Conservation (phyloP, 92 coral and sea anemone species). For the Epizoanthus stellaris region DNA sequence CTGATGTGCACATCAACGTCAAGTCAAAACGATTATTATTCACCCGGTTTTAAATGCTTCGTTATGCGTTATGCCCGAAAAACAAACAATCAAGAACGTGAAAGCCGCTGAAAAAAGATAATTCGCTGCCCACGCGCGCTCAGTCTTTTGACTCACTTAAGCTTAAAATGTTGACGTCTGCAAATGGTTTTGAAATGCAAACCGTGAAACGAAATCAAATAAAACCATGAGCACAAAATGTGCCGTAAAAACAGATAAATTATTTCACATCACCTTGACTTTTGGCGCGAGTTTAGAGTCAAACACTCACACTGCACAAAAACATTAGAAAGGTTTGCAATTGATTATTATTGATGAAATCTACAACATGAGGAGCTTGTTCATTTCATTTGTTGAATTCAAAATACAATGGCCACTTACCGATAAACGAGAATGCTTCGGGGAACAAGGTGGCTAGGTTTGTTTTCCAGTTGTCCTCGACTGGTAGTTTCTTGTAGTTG, state of each 20-base stretch:
- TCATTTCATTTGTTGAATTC: slow-evolving; percentile 10
- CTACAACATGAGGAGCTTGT: slow-evolving; percentile 19
- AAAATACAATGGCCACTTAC: slow-evolving; percentile 66
- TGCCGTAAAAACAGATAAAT: slow-evolving; percentile 15
- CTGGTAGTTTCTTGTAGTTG: slow-evolving; percentile 96
- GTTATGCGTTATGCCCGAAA: slow-evolving; percentile 9
- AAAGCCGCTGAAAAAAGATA: slow-evolving; percentile 8
- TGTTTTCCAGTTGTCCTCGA: slow-evolving; percentile 96
- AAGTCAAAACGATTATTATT: not conserved
- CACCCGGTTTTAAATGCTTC: slow-evolving; percentile 20
- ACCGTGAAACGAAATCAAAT: slow-evolving; percentile 8
- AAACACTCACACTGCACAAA: not conserved
- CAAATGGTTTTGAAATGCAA: not conserved
- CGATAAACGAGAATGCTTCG: slow-evolving; percentile 97
- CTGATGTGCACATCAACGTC: not conserved
- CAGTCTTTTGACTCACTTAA: not conserved
- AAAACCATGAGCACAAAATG: not conserved
- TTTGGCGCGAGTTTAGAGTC: slow-evolving; percentile 33
- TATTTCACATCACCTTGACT: not conserved
- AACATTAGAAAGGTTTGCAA: not conserved
- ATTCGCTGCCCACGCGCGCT: slow-evolving; percentile 7
- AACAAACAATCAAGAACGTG: slow-evolving; percentile 32
- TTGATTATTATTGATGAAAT: slow-evolving; percentile 29
- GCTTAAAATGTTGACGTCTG: slow-evolving; percentile 15
- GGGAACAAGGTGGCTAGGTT: slow-evolving; percentile 87